A percentile compares a stretch with the other conserved stretches of the same genome.
Conservation (phyloP, 1,140 invertebrate species). For the Platyura marginata region DNA sequence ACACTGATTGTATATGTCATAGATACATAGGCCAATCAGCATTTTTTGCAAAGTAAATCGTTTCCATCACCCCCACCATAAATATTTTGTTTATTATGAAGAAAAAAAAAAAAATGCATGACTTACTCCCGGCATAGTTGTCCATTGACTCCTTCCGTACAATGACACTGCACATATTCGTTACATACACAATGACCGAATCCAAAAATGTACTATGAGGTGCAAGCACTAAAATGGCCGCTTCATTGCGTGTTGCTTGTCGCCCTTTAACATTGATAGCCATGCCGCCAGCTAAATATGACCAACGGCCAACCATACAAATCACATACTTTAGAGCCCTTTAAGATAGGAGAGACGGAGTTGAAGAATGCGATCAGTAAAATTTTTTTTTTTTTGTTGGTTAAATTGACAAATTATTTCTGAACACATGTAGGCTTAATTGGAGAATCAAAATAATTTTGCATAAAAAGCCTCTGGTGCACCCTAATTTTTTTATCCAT, state of each 20-base stretch:
- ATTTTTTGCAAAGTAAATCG: too few relatives aligned
- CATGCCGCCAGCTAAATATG: constrained; percentile 43
- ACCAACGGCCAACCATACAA: constrained; percentile 18
- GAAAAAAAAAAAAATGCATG: too few relatives aligned
- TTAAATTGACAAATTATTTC: background rate
- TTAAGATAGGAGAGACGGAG: too few relatives aligned
- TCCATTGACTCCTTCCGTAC: constrained; percentile 56
- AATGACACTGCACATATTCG: constrained; percentile 24
- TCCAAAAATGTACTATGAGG: constrained; percentile 87
- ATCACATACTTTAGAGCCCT: background rate
- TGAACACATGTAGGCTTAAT: too few relatives aligned
- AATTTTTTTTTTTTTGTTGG: background rate
- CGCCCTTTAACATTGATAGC: constrained; percentile 37
- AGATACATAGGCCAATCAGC: too few relatives aligned
- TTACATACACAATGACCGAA: constrained; percentile 62
- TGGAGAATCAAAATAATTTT: too few relatives aligned
- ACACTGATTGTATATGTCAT: too few relatives aligned
- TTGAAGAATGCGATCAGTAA: too few relatives aligned
- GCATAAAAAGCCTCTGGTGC: too few relatives aligned
- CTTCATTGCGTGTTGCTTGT: constrained; percentile 44
- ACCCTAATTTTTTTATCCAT: too few relatives aligned
- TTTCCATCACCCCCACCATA: too few relatives aligned
- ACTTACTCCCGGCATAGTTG: constrained; percentile 72
- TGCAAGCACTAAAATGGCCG: constrained; percentile 70
- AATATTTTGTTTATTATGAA: background rate